These are phyloP conservation scores for Cathartes aura DNA, from an alignment of 2,113 vertebrate genomes.

Conservation along the genomic window DNA sequence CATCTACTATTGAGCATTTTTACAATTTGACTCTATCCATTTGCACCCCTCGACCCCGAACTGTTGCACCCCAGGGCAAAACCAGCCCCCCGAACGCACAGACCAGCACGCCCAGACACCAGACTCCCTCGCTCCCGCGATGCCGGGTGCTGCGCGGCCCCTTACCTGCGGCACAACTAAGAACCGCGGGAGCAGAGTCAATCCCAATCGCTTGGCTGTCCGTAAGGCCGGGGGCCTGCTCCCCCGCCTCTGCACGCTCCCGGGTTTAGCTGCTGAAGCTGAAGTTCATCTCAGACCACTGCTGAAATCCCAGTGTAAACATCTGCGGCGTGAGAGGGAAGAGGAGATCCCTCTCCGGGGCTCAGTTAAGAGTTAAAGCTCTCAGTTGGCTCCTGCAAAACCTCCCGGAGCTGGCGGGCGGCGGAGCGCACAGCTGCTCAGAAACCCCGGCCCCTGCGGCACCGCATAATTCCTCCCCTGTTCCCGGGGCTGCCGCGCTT, in stretches of 20 bases:
- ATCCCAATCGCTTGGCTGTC: accelerated
- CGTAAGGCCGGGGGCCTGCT: too few species aligned
- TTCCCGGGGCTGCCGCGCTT: slow-evolving; percentile 42
- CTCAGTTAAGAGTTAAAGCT: slow-evolving; percentile 60
- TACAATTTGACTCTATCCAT: too few species aligned
- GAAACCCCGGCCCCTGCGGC: slow-evolving; percentile 33
- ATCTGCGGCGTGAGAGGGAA: background rate
- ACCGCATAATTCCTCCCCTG: slow-evolving; percentile 71
- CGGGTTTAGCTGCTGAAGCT: background rate
- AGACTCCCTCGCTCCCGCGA: accelerated
- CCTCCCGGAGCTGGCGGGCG: background rate
- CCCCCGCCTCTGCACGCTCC: background rate
- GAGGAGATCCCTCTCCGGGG: background rate
- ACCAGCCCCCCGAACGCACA: accelerated
- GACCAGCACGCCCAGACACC: accelerated
- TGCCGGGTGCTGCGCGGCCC: accelerated
- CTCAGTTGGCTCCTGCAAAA: slow-evolving; percentile 18
- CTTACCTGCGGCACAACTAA: background rate
- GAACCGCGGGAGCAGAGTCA: accelerated
- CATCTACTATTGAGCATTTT: accelerated
- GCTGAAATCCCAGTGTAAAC: background rate
- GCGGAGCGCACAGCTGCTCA: slow-evolving; percentile 65
- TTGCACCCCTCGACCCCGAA: background rate
- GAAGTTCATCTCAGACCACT: background rate
- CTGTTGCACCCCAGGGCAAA: background rate